Evolutionary conservation across 2,797 vertebrate genomes (phyloP), one percentile per base, ranked within the genome.

Genomic region (Saxicola maurus): DNA sequence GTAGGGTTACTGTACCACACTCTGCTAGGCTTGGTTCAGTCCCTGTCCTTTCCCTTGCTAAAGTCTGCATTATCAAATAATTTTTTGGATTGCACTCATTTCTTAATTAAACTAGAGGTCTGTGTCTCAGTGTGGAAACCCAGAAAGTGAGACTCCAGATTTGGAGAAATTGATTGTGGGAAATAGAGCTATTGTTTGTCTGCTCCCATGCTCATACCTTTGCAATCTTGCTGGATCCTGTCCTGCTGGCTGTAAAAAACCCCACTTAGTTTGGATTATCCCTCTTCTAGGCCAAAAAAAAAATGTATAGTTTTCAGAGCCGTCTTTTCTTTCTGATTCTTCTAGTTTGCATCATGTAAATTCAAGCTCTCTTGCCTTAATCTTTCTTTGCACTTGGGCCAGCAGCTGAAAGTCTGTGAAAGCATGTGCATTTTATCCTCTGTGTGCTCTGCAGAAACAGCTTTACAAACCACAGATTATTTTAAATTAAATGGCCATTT

Each of bases 401-500:
- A 90, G 85, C 62, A 79, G 49, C 82, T 4, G 57, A 87, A 65
- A 88, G 61, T 43, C 51, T 65, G 59, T 1, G 2, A 52, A 90
- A 91, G 23, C 48, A 51, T 49, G 55, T 74, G 59, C 4, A 1
- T 76, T 69, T 60, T 86, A 40, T 73, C 56, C 64, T 92, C 51
- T 59, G 16, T 28, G 43, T 7, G 6, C 74, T 80, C 66, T 69
- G 62, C 53, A 86, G 52, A 64, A 94, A 78, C 49, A 75, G 37
- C 45, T 81, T 81, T 53, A 43, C 56, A 87, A 93, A 92, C 93
- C 90, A 64, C 91, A 90, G 51, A 19, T 77, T 91, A 73, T 94
- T 94, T 92, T 87, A 86, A 94, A 94, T 90, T 83, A 89, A 90
- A 87, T 87, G 76, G n/a, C 56, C 60, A 65, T 84, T 94, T 93